Evolutionary conservation across 2,113 vertebrate species (phyloP), one percentile per base, ranked within the genome.

Genomic region (Xenopus laevis): DNA sequence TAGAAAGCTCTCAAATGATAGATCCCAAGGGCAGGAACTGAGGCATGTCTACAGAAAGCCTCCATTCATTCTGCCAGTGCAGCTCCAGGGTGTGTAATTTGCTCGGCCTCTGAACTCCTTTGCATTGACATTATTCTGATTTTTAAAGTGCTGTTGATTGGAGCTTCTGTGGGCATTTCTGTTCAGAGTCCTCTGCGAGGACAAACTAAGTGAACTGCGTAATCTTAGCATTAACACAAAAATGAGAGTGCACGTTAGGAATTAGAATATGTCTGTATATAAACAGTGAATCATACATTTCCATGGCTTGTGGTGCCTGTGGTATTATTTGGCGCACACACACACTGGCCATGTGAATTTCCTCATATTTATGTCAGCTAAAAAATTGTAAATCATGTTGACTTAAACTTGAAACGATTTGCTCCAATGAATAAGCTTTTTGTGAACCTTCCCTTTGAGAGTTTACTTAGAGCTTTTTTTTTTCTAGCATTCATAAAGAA

Each of bases 21-120:
- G 82, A 85, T 95, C 92, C 91, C 92, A 65, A 78, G 89, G 92
- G 92, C 87, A 84, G 80, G 83, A 84, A 89, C 86, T 89, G 84
- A n/a, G 11, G 50, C 85, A 78, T 87, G 86, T 89, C 87, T 85
- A 82, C 82, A 90, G 92, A 96, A 96, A 95, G 93, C 68, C 85
- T 91, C 87, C 91, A 96, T 98, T 97, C 94, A 96, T 95, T 82
- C 82, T 81, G 86, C 66, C 61, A 82, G 80, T 83, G 90, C 86
- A 82, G 85, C 89, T 90, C 83, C 82, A 67, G 92, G 90, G 88
- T 84, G 88, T 93, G 94, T 91, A 87, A 92, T 95, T 94, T 93
- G 85, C 90, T 91, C 91, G 86, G 86, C 91, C 90, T 91, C 90
- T 90, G 89, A 94, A 93, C 91, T 86, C 83, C 88, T 83, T 84